Base-by-base conservation (phyloP, 2,888 invertebrate genomes). In the Eupithecia abbreviata region DNA sequence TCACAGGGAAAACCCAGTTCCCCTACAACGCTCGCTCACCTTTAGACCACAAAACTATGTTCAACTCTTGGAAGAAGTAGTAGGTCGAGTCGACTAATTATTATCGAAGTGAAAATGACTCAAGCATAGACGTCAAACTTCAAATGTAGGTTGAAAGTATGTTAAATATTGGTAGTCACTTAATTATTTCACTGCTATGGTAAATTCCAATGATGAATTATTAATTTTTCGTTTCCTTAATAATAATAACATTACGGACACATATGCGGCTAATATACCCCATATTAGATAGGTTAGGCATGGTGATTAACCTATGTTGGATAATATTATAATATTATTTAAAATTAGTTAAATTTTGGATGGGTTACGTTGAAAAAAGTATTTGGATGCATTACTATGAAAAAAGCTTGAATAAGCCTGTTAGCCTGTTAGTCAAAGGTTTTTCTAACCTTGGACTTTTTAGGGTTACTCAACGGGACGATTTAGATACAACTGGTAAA, bases 1-100 rank as follows among this genome's bases (percentile, higher is more conserved):
- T 88, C 87, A 87, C 58, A 79, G 87, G 89, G 71, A 87, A 89
- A 87, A 81, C 86, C 87, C 70, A 43, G 12, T 30, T 65, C 73
- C 47, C 75, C 74, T 51, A 6, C 9, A 80, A 62, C 77, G 73
- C 80, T 81, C 82, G 79, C 73, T 81, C 81, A 74, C 78, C 76
- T 47, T 71, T 71, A 79, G 81, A 83, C 82, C 82, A 76, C 85
- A 65, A 66, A 72, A 73, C 65, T 65, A 68, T 76, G 65, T 75
- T 77, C 55, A 69, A 76, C 71, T 74, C 77, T 70, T 18, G 66
- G 74, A 74, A 80, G 70, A 80, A 55, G 72, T 58, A 80, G 75
- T 82, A 76, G 79, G 76, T 79, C 74, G 80, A 75, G 76, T 79
- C 74, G 80, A 75, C 72, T 72, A 69, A 72, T 72, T 72, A 72